These are phyloP conservation scores for Megalurothrips usitatus DNA, from an alignment of 2,888 invertebrate genomes.

Conservation along the genomic window DNA sequence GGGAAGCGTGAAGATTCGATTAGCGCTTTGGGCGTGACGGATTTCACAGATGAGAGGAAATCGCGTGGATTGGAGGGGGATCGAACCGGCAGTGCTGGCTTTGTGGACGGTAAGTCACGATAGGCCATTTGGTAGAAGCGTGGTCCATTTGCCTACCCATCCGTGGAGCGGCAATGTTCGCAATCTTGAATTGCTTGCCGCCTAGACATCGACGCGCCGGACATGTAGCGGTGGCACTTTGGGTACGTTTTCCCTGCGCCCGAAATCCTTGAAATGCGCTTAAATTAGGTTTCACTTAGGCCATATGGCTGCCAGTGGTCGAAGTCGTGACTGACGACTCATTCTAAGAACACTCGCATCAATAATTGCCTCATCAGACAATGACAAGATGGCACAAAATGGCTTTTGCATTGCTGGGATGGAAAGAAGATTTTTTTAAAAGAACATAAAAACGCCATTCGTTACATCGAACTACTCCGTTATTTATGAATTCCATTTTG, in stretches of 20 bases:
- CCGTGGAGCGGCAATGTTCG: too few species aligned
- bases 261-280: too few species aligned
- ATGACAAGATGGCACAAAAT: background rate
- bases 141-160: too few species aligned
- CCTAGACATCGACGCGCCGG: too few species aligned
- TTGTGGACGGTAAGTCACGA: too few species aligned
- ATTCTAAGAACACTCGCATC: background rate
- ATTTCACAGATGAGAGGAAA: slow-evolving; percentile 23
- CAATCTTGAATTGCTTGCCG: too few species aligned
- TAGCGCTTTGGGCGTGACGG: slow-evolving; percentile 6
- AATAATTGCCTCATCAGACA: slow-evolving; percentile 11
- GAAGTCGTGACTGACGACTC: background rate
- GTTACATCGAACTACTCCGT: slow-evolving; percentile 22
- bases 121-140: too few species aligned
- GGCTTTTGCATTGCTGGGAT: background rate
- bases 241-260: too few species aligned
- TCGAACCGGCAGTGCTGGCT: too few species aligned
- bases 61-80: background rate
- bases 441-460: background rate
- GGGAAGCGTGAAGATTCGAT: slow-evolving; percentile 11
- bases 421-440: background rate
- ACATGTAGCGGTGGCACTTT: too few species aligned
- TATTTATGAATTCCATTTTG: slow-evolving; percentile 25
- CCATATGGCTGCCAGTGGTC: too few species aligned
- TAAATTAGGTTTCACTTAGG: too few species aligned